Evolutionary conservation across 2,888 invertebrate genomes (phyloP).

Genomic region (Nebria salina): DNA sequence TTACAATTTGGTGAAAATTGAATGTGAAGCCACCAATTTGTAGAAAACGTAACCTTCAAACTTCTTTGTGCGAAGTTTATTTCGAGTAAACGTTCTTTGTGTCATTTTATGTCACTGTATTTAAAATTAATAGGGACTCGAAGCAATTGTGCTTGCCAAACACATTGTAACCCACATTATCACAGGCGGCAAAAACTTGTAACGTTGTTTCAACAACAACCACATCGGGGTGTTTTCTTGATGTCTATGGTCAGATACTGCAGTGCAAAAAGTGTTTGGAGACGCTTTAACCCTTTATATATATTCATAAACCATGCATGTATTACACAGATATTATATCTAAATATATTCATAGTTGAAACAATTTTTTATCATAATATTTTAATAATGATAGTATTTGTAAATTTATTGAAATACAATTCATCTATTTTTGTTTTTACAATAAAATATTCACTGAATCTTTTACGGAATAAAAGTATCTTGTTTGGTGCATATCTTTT

Average conservation of each 20-base stretch:
- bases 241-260: not conserved
- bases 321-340: not conserved
- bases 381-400: too few species aligned
- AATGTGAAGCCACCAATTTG: slow-evolving; percentile 22
- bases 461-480: too few species aligned
- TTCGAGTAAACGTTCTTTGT: not conserved
- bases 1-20: slow-evolving; percentile 21
- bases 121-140: not conserved
- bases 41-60: slow-evolving; percentile 6
- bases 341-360: not conserved
- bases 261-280: not conserved
- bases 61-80: not conserved
- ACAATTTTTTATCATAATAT: too few species aligned
- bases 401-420: too few species aligned
- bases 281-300: not conserved
- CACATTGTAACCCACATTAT: not conserved
- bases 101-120: not conserved
- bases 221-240: not conserved
- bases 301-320: not conserved
- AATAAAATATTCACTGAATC: too few species aligned
- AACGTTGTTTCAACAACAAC: not conserved
- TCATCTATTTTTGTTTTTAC: too few species aligned
- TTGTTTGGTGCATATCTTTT: too few species aligned
- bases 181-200: not conserved
- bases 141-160: not conserved